Percentiles rank a stretch among this genome's conserved stretches.
Evolutionary conservation across 2,888 invertebrate genomes (phyloP).

Genomic region (Junonia oenone): DNA sequence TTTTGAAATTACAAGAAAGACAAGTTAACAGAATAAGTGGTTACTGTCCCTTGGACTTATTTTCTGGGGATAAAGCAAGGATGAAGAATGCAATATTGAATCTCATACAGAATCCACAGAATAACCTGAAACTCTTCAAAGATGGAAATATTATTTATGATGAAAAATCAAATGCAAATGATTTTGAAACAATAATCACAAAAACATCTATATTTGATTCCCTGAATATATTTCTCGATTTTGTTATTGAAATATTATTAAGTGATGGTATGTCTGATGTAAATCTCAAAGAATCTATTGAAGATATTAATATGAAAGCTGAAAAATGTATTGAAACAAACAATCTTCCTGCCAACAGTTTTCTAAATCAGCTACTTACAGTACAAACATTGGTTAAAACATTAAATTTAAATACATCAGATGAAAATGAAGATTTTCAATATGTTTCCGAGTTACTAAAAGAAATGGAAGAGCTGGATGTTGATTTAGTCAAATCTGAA

Average conservation of each 20-base stretch:
- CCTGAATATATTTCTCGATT: slow-evolving; percentile 46
- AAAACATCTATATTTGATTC: slow-evolving; percentile 40
- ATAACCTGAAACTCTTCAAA: slow-evolving; percentile 82
- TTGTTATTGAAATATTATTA: slow-evolving; percentile 50
- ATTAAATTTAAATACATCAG: slow-evolving; percentile 24
- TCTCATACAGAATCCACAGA: slow-evolving; percentile 80
- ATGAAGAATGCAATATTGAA: slow-evolving; percentile 76
- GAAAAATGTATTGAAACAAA: slow-evolving; percentile 37
- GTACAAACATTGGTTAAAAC: slow-evolving; percentile 53
- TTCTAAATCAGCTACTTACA: slow-evolving; percentile 47
- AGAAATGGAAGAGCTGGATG: slow-evolving; percentile 35
- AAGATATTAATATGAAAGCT: slow-evolving; percentile 8
- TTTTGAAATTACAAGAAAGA: slow-evolving; percentile 72
- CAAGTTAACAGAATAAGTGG: slow-evolving; percentile 71
- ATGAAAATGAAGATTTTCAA: slow-evolving; percentile 31
- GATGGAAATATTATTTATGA: slow-evolving; percentile 48
- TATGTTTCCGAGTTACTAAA: slow-evolving; percentile 49
- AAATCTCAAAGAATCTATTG: slow-evolving; percentile 27
- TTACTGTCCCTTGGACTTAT: slow-evolving; percentile 86
- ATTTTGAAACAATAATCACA: slow-evolving; percentile 40
- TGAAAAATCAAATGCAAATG: slow-evolving; percentile 40
- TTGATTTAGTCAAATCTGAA: slow-evolving; percentile 36
- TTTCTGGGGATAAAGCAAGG: slow-evolving; percentile 79
- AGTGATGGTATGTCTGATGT: slow-evolving; percentile 29
- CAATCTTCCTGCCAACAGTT: slow-evolving; percentile 32